Percentiles rank a stretch among this genome's conserved stretches.
These are phyloP conservation scores for Saguinus midas DNA, from an alignment of 2,113 vertebrate species.

Conservation along the genomic window DNA sequence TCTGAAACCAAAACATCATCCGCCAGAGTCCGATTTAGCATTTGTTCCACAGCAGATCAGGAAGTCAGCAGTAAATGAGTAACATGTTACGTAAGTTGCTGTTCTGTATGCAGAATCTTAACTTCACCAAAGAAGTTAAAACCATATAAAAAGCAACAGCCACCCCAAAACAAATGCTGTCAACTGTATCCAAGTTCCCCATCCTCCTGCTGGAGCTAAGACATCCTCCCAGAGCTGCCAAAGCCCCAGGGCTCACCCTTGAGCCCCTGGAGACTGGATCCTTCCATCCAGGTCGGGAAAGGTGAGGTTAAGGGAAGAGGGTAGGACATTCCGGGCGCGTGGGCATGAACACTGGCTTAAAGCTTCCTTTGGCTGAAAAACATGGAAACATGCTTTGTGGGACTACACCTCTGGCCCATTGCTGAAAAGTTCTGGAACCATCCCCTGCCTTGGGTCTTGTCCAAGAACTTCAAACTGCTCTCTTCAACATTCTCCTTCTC, in stretches of 20 bases:
- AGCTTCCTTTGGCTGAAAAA: background rate
- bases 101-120: slow-evolving; percentile 58
- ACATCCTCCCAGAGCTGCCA: background rate
- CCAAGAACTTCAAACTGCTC: background rate
- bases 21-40: slow-evolving; percentile 24
- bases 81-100: slow-evolving; percentile 67
- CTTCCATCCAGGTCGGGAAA: background rate
- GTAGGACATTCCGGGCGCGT: rapidly evolving
- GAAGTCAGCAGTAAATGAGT: slow-evolving; percentile 55
- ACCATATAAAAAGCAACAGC: slow-evolving; percentile 61
- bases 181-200: background rate
- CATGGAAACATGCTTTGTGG: background rate
- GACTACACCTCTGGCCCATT: background rate
- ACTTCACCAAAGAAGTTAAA: slow-evolving; percentile 33
- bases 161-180: slow-evolving; percentile 56
- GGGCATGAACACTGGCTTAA: background rate
- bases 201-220: background rate
- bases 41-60: slow-evolving; percentile 45
- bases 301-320: rapidly evolving
- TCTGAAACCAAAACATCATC: slow-evolving; percentile 39
- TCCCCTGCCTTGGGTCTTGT: background rate
- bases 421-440: slow-evolving; percentile 2
- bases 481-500: background rate
- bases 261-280: background rate
- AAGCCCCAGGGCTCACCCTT: rapidly evolving